Evolutionary conservation across 2,113 vertebrate genomes (phyloP).

Genomic region (Grallaria varia): DNA sequence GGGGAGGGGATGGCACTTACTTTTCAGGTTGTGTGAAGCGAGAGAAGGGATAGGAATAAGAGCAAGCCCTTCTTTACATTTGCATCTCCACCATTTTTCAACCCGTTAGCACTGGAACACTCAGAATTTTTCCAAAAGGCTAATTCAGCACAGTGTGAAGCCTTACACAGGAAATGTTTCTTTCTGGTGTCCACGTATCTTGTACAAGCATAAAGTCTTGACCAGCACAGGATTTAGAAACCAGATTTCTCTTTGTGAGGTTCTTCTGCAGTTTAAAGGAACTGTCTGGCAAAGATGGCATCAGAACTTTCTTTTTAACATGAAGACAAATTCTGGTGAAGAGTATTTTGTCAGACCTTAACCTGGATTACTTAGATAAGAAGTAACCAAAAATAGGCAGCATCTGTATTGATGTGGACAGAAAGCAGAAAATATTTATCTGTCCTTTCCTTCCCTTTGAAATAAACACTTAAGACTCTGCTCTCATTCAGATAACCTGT

Average conservation of each 20-base stretch:
- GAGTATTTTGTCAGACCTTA: not conserved
- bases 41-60: not conserved
- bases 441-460: conserved; percentile 35
- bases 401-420: not conserved
- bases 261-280: not conserved
- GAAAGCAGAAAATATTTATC: conserved; percentile 43
- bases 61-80: not conserved
- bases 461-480: not conserved
- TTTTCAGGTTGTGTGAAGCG: not conserved
- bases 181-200: not conserved
- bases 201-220: not conserved
- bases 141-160: not conserved
- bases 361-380: not conserved
- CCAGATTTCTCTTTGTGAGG: not conserved
- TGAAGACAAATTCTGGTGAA: not conserved
- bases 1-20: not conserved
- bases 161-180: not conserved
- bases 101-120: not conserved
- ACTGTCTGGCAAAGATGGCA: not conserved
- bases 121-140: not conserved
- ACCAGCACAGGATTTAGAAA: not conserved
- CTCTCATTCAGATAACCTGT: conserved; percentile 35
- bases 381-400: not conserved
- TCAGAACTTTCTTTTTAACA: not conserved
- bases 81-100: not conserved